These are phyloP conservation scores for Pangasianodon hypophthalmus DNA, from an alignment of 2,113 vertebrate genomes.

Conservation along the genomic window DNA sequence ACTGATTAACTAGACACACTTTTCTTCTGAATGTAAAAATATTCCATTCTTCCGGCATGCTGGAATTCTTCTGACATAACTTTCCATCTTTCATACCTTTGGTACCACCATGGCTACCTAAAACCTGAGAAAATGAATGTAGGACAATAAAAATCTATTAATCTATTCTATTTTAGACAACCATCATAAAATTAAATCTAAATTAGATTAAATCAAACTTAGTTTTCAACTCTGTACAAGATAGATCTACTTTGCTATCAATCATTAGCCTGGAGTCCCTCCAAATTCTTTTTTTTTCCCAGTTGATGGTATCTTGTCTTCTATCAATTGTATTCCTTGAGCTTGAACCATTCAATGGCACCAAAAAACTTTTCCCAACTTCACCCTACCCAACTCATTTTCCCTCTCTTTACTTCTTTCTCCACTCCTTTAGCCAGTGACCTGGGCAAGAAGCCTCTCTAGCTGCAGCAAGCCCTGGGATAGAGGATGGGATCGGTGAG, in stretches of 20 bases:
- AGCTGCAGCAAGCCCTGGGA: conserved; percentile 13
- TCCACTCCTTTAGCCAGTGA: neutral
- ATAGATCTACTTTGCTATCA: neutral
- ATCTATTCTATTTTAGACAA: neutral
- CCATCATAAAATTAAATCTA: neutral
- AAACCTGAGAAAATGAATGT: neutral
- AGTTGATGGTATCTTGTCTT: neutral
- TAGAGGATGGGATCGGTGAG: conserved; percentile 21
- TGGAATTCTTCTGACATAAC: neutral
- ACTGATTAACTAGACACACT: neutral
- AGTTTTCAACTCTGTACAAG: neutral
- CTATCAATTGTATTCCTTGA: neutral
- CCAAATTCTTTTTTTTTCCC: neutral
- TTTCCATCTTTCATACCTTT: neutral
- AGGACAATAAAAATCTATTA: no score
- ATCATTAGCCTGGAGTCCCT: neutral
- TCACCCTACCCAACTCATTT: neutral
- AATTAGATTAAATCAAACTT: neutral
- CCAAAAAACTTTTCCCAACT: neutral
- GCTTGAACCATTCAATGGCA: neutral
- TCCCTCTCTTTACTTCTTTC: neutral
- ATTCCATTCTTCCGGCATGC: neutral
- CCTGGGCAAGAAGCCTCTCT: neutral
- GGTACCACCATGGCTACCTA: neutral
- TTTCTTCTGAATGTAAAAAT: neutral